A percentile compares a stretch with the other conserved stretches of the same genome.
Evolutionary conservation across 2,113 vertebrate species (phyloP).

Genomic region (Psilopogon haemacephalus): DNA sequence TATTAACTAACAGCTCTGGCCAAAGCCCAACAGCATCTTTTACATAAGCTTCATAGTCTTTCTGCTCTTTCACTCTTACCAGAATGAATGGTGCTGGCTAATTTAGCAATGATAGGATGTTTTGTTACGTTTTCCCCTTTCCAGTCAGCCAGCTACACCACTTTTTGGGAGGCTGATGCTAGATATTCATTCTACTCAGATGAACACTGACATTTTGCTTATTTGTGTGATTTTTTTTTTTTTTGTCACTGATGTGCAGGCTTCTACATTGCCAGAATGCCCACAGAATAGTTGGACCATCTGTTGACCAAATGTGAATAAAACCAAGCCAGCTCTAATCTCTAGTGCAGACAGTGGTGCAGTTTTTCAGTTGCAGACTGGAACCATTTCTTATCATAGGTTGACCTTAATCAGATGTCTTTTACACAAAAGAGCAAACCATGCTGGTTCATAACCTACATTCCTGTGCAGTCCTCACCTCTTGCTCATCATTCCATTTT

Average conservation of each 20-base stretch:
- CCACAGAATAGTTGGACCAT: slow-evolving; percentile 51
- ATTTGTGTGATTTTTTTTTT: not conserved
- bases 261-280: slow-evolving; percentile 32
- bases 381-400: slow-evolving; percentile 31
- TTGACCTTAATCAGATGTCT: slow-evolving; percentile 51
- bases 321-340: slow-evolving; percentile 67
- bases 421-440: not conserved
- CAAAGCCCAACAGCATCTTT: slow-evolving; percentile 28
- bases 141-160: not conserved
- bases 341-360: slow-evolving; percentile 33
- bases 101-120: not conserved
- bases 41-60: not conserved
- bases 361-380: slow-evolving; percentile 37
- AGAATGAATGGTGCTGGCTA: slow-evolving; percentile 18
- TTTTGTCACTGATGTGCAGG: slow-evolving; percentile 54
- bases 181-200: slow-evolving; percentile 18
- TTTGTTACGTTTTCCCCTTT: slow-evolving; percentile 28
- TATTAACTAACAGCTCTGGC: slow-evolving; percentile 20
- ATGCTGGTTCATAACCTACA: not conserved
- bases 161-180: slow-evolving; percentile 13
- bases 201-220: slow-evolving; percentile 71
- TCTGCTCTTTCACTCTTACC: slow-evolving; percentile 1
- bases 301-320: slow-evolving; percentile 71
- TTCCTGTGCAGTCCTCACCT: not conserved
- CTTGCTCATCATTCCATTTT: not conserved